These are phyloP conservation scores for Hypomesus transpacificus DNA, from an alignment of 2,113 vertebrate species.

Conservation along the genomic window DNA sequence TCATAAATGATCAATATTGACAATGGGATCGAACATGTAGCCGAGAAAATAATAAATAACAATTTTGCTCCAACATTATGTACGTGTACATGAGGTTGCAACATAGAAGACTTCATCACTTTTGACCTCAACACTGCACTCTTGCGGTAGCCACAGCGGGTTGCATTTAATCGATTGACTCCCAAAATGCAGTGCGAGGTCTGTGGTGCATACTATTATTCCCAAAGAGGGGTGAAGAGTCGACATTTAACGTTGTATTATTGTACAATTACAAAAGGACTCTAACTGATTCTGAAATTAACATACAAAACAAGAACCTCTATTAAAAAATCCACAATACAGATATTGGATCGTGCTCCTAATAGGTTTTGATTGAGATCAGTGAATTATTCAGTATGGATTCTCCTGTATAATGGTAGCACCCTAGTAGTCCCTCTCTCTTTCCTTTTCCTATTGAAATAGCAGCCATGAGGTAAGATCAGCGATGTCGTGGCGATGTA, in stretches of 20 bases:
- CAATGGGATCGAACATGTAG: too few relatives aligned
- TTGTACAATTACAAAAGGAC: background rate
- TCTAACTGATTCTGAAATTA: fast-evolving
- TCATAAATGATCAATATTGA: too few relatives aligned
- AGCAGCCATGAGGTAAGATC: constrained; percentile 76
- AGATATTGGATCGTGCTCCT: fast-evolving
- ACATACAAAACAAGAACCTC: background rate
- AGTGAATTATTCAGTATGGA: constrained; percentile 27
- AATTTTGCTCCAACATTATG: too few relatives aligned
- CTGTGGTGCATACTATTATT: constrained; percentile 44
- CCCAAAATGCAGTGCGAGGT: constrained; percentile 55
- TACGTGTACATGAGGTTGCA: too few relatives aligned
- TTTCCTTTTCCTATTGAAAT: constrained; percentile 72
- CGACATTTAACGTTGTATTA: background rate
- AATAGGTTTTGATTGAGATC: background rate
- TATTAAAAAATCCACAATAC: fast-evolving
- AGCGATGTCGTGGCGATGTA: background rate
- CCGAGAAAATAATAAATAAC: background rate
- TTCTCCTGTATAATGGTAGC: constrained; percentile 66
- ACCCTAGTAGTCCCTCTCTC: constrained; percentile 26
- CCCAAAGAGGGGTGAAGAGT: background rate
- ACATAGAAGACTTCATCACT: too few relatives aligned
- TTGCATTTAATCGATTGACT: background rate
- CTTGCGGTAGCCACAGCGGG: constrained; percentile 6
- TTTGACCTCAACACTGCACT: constrained; percentile 17